phyloP scores from a whole-genome alignment of 1,140 invertebrate genomes.

The Cephus cinctus region DNA sequence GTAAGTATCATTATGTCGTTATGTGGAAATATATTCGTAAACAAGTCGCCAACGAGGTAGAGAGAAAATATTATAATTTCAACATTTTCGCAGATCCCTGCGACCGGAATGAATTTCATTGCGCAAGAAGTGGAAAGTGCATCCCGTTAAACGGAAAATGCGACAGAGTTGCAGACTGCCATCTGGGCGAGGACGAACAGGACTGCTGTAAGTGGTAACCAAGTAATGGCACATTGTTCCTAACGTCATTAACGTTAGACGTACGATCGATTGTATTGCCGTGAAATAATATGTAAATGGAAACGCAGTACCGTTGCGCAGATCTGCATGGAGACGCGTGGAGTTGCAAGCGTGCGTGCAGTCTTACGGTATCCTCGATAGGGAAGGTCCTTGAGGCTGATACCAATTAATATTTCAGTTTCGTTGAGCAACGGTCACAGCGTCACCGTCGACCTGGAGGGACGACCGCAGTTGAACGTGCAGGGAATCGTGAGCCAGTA shows the following conservation, averaged over 20 bases:
- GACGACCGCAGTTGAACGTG: constrained; percentile 57
- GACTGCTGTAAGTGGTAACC: constrained; percentile 66
- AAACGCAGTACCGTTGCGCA: too few relatives aligned
- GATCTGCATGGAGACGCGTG: too few relatives aligned
- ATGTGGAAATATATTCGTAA: not conserved
- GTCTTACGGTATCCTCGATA: not conserved
- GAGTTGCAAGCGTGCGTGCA: too few relatives aligned
- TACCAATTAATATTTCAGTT: constrained; percentile 63
- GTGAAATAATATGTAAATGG: not conserved
- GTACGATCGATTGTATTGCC: not conserved
- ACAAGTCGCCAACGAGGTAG: not conserved
- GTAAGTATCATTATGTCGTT: constrained; percentile 37
- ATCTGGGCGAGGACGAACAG: constrained; percentile 69
- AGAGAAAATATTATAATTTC: not conserved
- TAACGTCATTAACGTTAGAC: not conserved
- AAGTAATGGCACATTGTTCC: too few relatives aligned
- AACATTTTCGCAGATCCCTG: constrained; percentile 54
- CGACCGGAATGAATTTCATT: constrained; percentile 57
- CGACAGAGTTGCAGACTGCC: constrained; percentile 63
- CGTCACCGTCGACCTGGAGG: constrained; percentile 60
- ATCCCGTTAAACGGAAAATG: constrained; percentile 61
- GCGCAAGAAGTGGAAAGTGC: constrained; percentile 60
- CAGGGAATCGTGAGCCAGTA: constrained; percentile 64
- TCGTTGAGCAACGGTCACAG: constrained; percentile 63
- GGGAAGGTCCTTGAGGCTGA: constrained; percentile 8